Conservation (phyloP, 2,113 vertebrate species). For the Gavia stellata region DNA sequence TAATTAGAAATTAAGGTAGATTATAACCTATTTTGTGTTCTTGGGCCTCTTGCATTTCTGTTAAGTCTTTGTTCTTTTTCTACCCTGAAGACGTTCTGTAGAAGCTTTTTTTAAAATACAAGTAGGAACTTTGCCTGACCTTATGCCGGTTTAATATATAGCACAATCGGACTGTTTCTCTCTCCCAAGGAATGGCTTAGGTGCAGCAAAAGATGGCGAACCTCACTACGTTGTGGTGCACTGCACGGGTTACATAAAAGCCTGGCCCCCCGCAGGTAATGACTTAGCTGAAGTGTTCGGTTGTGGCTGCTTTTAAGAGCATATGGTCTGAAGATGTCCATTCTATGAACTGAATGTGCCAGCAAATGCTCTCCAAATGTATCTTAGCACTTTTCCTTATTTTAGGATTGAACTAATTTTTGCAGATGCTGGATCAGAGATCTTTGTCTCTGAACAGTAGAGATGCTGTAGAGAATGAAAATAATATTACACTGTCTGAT, state of each 20-base stretch:
- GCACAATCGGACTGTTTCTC: background rate
- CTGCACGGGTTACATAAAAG: slow-evolving; percentile 96
- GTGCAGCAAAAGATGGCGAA: slow-evolving; percentile 88
- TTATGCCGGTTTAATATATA: accelerated
- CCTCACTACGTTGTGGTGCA: slow-evolving; percentile 93
- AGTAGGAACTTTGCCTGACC: background rate
- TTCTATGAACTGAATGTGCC: background rate
- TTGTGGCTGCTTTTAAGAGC: background rate
- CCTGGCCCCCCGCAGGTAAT: slow-evolving; percentile 95
- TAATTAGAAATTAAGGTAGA: background rate
- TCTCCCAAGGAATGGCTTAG: slow-evolving; percentile 69
- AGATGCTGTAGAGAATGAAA: background rate
- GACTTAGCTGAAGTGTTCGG: accelerated
- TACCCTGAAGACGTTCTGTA: background rate
- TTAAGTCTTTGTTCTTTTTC: background rate
- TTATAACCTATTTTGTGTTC: background rate
- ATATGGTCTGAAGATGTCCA: accelerated
- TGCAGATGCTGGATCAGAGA: background rate
- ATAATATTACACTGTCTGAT: accelerated
- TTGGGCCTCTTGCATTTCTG: background rate
- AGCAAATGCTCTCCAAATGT: accelerated
- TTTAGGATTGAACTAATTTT: background rate
- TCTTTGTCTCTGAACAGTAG: background rate
- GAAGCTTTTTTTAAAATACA: background rate
- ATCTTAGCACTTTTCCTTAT: background rate